Base-by-base conservation (phyloP, 1,140 invertebrate genomes). In the Drosophila kohkoa region DNA sequence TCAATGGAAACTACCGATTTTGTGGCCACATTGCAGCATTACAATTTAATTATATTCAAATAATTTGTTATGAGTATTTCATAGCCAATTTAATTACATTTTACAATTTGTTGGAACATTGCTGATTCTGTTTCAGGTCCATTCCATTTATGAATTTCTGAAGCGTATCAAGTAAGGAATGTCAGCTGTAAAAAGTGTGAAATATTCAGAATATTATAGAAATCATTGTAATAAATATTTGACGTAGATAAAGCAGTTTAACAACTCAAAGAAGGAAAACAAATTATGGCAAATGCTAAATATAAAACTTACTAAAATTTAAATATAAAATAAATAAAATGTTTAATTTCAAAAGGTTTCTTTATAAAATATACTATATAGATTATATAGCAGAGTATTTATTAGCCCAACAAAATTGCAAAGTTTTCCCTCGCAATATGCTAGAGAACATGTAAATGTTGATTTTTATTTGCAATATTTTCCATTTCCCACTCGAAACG, bases 381-480 rank as follows among this genome's bases (percentile, higher is more conserved):
- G 20, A 25, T 25, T 25, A 25, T 25, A 25, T 25, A 25, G 35
- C 10, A 6, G 45, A 48, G 60, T 41, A 63, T 38, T 32, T 63
- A 1, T 20, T 38, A 49, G 46, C 41, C 32, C 6, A 25, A 3
- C 10, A 16, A 15, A 25, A 11, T 5, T 48, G 8, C 5, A 6
- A 25, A 3, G 32, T 43, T 4, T 52, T 3, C 10, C 20, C 5
- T 25, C 20, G 11, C n/a, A 38, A 7, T 25, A 11, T 54, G 73
- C 59, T 77, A 82, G 76, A 82, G 76, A 63, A 65, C 72, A 87
- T 87, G 83, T 62, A 88, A 77, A 87, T 69, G 71, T 75, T 75
- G 71, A 57, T 49, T 28, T 43, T 25, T 15, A 55, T 55, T 54
- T 55, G 45, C 5, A 10, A 3, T 43, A 25, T 20, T 55, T 43